Conservation (phyloP, 2,113 vertebrate genomes). For the Hippocampus guttulatus region DNA sequence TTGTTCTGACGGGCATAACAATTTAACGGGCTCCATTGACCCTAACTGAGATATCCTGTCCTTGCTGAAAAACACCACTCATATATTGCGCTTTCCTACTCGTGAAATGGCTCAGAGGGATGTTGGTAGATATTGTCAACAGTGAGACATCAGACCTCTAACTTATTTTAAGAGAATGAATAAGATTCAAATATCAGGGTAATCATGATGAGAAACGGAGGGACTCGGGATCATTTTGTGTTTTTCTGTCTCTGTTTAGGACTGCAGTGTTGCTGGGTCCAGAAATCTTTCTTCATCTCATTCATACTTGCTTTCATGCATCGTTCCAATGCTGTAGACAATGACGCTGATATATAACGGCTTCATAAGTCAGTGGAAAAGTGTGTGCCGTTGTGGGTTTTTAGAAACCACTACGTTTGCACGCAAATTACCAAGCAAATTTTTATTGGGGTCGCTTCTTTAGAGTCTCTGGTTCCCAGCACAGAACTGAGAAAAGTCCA, state of each 20-base stretch:
- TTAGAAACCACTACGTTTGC: constrained; percentile 25
- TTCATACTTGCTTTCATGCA: background rate
- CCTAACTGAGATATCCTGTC: no score
- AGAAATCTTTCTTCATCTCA: background rate
- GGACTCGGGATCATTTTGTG: background rate
- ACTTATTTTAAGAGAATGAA: no score
- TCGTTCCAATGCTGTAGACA: background rate
- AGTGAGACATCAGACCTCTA: no score
- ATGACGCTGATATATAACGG: constrained; percentile 17
- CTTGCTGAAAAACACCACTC: no score
- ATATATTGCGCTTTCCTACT: no score
- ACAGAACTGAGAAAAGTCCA: constrained; percentile 14
- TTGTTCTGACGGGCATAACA: no score
- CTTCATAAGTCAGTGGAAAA: constrained; percentile 48
- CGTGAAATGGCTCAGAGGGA: no score
- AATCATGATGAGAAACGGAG: no score
- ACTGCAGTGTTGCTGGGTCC: constrained; percentile 1
- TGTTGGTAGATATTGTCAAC: no score
- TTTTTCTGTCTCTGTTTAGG: background rate
- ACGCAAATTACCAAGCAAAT: background rate
- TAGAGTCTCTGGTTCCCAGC: background rate
- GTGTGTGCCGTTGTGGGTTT: constrained; percentile 21
- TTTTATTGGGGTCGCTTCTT: background rate
- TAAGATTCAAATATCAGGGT: no score
- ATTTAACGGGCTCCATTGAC: no score